Base-by-base conservation (phyloP, 2,113 vertebrate species). In the Cyprinodon variegatus region DNA sequence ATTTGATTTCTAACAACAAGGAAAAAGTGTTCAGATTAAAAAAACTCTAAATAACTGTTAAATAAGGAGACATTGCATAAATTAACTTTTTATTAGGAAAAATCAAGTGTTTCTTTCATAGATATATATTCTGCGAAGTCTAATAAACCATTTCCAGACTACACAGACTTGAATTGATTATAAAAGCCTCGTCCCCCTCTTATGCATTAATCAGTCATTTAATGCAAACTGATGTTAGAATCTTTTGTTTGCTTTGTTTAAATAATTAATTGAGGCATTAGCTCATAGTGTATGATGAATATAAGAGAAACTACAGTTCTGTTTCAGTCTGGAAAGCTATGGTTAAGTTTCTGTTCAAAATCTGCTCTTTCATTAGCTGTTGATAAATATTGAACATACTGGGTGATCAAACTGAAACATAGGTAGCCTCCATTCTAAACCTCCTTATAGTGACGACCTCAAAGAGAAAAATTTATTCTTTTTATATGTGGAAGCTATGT, bases 331-430 rank as follows among this genome's bases (percentile, higher is more conserved):
- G 29, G 29, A 29, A 29, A 29, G 29, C 29, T 29, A 29, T 29
- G 29, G 29, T 29, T 29, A 29, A 29, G 29, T 29, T 29, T 29
- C 29, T 29, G 29, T 43, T 79, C 37, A n/a, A 65, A 63, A 45
- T 69, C 36, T 63, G 46, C 65, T 48, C 66, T 53, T 72, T 73
- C 48, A 74, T 29, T 57, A 62, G 20, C 13, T 46, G 60, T 20
- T 61, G 22, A 63, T 70, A 40, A 77, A 82, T 53, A 72, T 65
- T 60, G 45, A 68, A 68, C 46, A 2, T 74, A 83, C 45, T 53
- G 37, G 53, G 66, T 76, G 68, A 68, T 39, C 46, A 83, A 78
- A 85, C 86, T 78, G 68, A 78, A 67, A 88, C 78, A 14, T 59
- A 69, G 75, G 70, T 61, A 63, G 46, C 39, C 50, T 71, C 45